Evolutionary conservation across 2,888 invertebrate genomes (phyloP), one percentile per base, ranked within the genome.

Genomic region (Lacanobia wlatinum): DNA sequence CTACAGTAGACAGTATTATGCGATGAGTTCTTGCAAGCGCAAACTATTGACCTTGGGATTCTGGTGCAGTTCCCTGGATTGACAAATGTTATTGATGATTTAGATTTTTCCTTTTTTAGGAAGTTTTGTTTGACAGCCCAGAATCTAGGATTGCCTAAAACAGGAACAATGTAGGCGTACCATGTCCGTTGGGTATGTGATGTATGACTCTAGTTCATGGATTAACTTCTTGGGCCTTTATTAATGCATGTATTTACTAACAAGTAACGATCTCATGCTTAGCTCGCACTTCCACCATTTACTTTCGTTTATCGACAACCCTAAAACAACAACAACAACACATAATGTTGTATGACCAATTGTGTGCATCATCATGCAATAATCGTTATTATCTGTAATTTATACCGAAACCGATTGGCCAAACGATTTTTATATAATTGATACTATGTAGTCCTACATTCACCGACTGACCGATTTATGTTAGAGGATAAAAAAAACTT

Each of bases 351-450:
- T 76, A 64, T 67, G 64, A 50, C 81, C 77, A 77, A 77, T 84
- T 69, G 62, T 58, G 73, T 74, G 71, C 71, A 71, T 84, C 71
- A 71, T 84, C 73, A 46, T 73, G 76, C 72, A 84, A 78, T 77
- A 78, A 70, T 74, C 64, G 76, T 75, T 73, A 86, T 80, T 82
- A 82, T 69, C 61, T 60, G 66, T 82, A 74, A 82, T 82, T 73
- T 64, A 66, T 70, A 73, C 70, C 70, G 73, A 73, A 60, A 69
- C 46, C n/a, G 60, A 73, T 77, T 77, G 69, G 53, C 50, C 62
- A 80, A 82, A 77, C 64, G 66, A 70, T 70, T 73, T 76, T 84
- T 84, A 84, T 82, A 40, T 82, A 83, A 83, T 74, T 77, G 64
- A 60, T 63, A 67, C 55, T 55, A 53, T 58, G 52, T 46, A 40